These are phyloP conservation scores for Pardalotus punctatus DNA, from an alignment of 2,113 vertebrate genomes.

Conservation along the genomic window DNA sequence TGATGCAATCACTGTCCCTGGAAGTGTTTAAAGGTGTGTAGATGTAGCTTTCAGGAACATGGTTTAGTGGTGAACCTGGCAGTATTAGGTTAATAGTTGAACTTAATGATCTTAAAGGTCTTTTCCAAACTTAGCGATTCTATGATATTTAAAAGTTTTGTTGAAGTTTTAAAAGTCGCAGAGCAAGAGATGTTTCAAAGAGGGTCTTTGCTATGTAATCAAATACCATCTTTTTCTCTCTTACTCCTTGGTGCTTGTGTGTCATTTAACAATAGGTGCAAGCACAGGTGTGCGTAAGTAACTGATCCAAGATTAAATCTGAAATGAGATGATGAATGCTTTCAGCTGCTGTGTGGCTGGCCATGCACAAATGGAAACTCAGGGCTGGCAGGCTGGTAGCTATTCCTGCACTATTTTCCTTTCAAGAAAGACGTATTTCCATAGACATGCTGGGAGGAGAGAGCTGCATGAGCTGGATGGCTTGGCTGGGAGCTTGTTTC, in stretches of 20 bases:
- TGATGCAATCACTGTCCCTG: not conserved
- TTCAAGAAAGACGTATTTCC: not conserved
- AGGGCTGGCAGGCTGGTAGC: not conserved
- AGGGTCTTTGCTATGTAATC: not conserved
- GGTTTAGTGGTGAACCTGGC: not conserved
- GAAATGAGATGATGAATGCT: not conserved
- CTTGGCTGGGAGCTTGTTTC: not conserved
- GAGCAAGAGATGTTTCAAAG: not conserved
- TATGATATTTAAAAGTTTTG: not conserved
- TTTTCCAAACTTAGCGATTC: not conserved
- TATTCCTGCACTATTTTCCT: not conserved
- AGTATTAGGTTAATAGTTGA: not conserved
- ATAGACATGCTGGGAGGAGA: not conserved
- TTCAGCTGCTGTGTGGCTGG: not conserved
- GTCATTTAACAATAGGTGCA: not conserved
- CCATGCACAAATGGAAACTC: not conserved
- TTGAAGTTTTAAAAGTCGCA: not conserved
- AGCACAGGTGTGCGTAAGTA: not conserved
- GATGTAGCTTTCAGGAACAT: not conserved
- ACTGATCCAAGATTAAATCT: not conserved
- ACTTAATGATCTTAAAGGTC: not conserved
- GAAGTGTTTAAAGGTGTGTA: not conserved
- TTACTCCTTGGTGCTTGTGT: not conserved
- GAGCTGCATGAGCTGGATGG: not conserved
- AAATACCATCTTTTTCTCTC: not conserved